phyloP scores from a whole-genome alignment of 2,888 invertebrate genomes.

The Cerceris ruficornis region DNA sequence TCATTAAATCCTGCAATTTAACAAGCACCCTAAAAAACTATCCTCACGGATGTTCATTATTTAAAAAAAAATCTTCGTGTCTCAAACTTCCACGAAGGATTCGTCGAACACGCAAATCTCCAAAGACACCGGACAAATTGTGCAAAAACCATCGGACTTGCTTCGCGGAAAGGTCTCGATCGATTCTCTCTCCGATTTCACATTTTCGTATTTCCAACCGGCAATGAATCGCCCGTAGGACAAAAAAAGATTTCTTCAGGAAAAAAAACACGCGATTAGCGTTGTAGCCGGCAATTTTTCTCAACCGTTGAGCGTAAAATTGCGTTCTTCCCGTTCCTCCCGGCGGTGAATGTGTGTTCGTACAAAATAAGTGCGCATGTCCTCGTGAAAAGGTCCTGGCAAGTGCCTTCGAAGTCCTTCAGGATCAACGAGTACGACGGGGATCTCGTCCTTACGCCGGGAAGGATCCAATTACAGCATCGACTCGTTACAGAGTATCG shows the following conservation, averaged over 20 bases:
- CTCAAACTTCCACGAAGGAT: too few relatives aligned
- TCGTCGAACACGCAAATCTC: too few relatives aligned
- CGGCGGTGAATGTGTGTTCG: background rate
- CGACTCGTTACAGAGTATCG: conserved; percentile 54
- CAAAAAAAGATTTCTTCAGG: too few relatives aligned
- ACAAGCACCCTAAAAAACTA: too few relatives aligned
- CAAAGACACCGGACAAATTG: too few relatives aligned
- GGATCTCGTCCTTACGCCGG: conserved; percentile 58
- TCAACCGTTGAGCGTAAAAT: conserved; percentile 69
- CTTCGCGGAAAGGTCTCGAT: background rate
- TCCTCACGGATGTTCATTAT: too few relatives aligned
- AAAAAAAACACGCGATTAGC: conserved; percentile 1
- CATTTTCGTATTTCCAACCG: too few relatives aligned
- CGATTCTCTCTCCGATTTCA: background rate
- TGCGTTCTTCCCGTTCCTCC: conserved; percentile 55
- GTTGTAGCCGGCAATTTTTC: conserved; percentile 62
- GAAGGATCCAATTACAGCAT: conserved; percentile 65
- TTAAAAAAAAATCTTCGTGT: too few relatives aligned
- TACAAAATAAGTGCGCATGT: background rate
- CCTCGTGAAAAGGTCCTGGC: background rate
- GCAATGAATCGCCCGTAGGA: too few relatives aligned
- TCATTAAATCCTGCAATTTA: too few relatives aligned
- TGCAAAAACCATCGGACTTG: too few relatives aligned
- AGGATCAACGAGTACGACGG: conserved; percentile 37
- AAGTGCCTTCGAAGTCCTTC: conserved; percentile 3